Conservation (phyloP, 53 echinoderm and acorn worm genomes). For the Zoroaster sp. region DNA sequence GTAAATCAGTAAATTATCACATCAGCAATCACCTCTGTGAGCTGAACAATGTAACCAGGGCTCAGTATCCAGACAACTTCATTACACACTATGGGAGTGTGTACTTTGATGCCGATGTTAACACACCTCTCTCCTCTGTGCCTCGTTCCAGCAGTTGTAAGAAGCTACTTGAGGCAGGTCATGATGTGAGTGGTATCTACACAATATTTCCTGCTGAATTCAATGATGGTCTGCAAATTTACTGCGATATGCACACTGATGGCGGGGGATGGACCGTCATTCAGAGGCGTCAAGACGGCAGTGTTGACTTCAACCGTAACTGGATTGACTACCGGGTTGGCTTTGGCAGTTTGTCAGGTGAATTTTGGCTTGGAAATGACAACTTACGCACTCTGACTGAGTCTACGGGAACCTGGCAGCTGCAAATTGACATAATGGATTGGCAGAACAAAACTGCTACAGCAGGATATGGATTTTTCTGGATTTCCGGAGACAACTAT, state of each 20-base stretch:
- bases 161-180: neutral
- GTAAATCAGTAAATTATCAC: neutral
- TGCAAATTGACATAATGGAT: neutral
- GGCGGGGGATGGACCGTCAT: slow-evolving; percentile 21
- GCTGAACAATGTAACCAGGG: neutral
- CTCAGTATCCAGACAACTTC: neutral
- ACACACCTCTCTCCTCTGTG: neutral
- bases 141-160: neutral
- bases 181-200: neutral
- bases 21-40: neutral
- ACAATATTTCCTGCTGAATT: neutral
- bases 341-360: slow-evolving; percentile 14
- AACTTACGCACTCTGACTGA: neutral
- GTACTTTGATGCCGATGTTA: neutral
- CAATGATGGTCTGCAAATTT: neutral
- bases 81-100: neutral
- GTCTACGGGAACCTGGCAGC: neutral
- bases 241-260: slow-evolving; percentile 25
- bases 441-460: neutral
- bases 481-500: too few relatives aligned
- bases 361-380: slow-evolving; percentile 36
- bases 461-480: too few relatives aligned
- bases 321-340: slow-evolving; percentile 2
- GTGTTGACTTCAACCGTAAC: slow-evolving; percentile 12
- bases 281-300: slow-evolving; percentile 14